A percentile compares a stretch with the other conserved stretches of the same genome.
These are phyloP conservation scores for Siniperca undulata DNA, from an alignment of 2,797 vertebrate species.

Conservation along the genomic window DNA sequence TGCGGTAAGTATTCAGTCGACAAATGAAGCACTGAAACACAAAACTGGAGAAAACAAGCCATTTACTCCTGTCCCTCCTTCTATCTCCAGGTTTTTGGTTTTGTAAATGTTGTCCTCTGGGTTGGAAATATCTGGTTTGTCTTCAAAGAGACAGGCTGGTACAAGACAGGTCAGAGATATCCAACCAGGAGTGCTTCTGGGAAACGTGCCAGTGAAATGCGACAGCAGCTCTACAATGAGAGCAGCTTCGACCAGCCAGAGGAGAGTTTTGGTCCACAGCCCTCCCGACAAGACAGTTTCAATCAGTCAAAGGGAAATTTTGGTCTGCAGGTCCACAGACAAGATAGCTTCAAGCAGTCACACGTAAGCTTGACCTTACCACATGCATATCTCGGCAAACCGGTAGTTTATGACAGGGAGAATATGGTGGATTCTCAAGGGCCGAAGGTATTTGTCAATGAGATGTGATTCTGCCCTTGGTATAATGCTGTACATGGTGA, in stretches of 20 bases:
- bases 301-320: slow-evolving; percentile 62
- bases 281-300: slow-evolving; percentile 84
- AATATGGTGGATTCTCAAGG: slow-evolving; percentile 85
- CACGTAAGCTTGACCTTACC: slow-evolving; percentile 78
- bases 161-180: slow-evolving; percentile 92
- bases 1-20: slow-evolving; percentile 86
- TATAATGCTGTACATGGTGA: slow-evolving; percentile 25
- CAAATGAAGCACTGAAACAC: not conserved
- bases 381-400: slow-evolving; percentile 80
- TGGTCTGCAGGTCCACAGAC: slow-evolving; percentile 66
- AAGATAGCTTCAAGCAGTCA: slow-evolving; percentile 70
- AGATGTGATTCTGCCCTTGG: slow-evolving; percentile 83
- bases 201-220: slow-evolving; percentile 91
- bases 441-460: slow-evolving; percentile 92
- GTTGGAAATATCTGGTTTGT: slow-evolving; percentile 99
- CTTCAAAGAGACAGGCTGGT: slow-evolving; percentile 98
- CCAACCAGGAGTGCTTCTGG: slow-evolving; percentile 89
- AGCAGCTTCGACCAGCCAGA: slow-evolving; percentile 91
- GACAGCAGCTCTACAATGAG: slow-evolving; percentile 88
- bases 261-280: slow-evolving; percentile 84
- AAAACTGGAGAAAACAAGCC: not conserved
- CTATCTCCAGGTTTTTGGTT: slow-evolving; percentile 92
- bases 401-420: slow-evolving; percentile 72
- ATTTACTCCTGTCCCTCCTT: slow-evolving; percentile 19
- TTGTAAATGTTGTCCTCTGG: slow-evolving; percentile 96